Conservation (phyloP, 2,797 vertebrate species). For the Liparis tanakae region DNA sequence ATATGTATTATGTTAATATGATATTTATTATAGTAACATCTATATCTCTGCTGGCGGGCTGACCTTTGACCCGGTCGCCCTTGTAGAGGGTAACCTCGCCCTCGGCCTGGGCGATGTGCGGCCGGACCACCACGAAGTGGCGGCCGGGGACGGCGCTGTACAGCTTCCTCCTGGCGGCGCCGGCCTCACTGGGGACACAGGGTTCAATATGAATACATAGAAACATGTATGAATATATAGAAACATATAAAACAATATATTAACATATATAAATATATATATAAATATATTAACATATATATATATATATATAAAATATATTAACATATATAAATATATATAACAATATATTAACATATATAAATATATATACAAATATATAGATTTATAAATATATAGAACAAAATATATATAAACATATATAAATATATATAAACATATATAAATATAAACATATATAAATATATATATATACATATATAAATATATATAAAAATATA, state of each 20-base stretch:
- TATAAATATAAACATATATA: background rate
- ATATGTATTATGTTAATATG: too few species aligned
- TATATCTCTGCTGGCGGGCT: slow-evolving; percentile 45
- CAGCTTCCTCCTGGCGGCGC: slow-evolving; percentile 89
- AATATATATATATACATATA: background rate
- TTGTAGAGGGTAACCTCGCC: slow-evolving; percentile 95
- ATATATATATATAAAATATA: too few species aligned
- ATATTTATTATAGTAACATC: too few species aligned
- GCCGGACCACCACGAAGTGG: slow-evolving; percentile 90
- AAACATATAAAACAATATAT: too few species aligned
- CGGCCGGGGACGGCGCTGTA: slow-evolving; percentile 95
- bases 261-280: background rate
- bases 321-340: background rate
- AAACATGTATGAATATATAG: background rate
- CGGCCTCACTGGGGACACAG: slow-evolving; percentile 75
- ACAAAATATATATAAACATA: too few species aligned
- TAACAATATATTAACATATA: background rate
- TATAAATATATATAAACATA: too few species aligned
- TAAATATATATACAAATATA: too few species aligned
- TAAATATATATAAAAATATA: too few species aligned
- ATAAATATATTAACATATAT: background rate
- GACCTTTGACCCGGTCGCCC: slow-evolving; percentile 95
- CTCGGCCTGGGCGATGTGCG: slow-evolving; percentile 91
- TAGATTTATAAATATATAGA: too few species aligned
- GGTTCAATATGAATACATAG: background rate